Evolutionary conservation across 2,113 vertebrate species (phyloP).

Genomic region (Hydropotes inermis): DNA sequence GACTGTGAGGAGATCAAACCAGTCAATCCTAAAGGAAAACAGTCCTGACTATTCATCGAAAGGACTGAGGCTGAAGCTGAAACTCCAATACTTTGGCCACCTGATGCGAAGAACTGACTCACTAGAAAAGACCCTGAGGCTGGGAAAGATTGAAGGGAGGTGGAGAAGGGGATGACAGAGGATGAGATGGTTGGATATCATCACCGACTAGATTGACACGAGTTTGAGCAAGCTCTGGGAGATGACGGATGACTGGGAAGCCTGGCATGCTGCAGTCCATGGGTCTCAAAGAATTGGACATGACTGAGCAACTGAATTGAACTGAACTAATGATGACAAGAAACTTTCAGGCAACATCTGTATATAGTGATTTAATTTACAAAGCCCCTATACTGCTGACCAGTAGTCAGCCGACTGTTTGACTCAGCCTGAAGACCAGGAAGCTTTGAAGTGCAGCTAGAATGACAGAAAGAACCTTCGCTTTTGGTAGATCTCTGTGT

Average conservation of each 20-base stretch:
- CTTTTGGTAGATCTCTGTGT: neutral
- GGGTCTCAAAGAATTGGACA: neutral
- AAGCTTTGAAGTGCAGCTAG: neutral
- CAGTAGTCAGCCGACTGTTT: neutral
- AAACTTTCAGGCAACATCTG: neutral
- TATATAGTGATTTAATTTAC: neutral
- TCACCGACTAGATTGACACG: neutral
- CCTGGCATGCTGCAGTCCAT: neutral
- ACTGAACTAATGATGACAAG: neutral
- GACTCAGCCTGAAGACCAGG: neutral
- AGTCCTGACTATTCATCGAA: neutral
- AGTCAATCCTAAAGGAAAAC: neutral
- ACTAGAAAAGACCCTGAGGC: neutral
- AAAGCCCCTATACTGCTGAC: neutral
- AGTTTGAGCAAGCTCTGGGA: neutral
- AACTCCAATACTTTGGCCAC: neutral
- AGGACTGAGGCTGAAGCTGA: neutral
- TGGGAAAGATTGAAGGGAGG: neutral
- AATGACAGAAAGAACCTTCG: neutral
- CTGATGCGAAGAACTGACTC: neutral
- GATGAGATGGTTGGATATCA: neutral
- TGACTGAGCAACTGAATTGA: neutral
- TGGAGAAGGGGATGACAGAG: fast-evolving
- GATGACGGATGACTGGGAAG: neutral
- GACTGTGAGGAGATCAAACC: neutral